These are phyloP conservation scores for Saccopteryx leptura DNA, from an alignment of 2,113 vertebrate species.

Conservation along the genomic window DNA sequence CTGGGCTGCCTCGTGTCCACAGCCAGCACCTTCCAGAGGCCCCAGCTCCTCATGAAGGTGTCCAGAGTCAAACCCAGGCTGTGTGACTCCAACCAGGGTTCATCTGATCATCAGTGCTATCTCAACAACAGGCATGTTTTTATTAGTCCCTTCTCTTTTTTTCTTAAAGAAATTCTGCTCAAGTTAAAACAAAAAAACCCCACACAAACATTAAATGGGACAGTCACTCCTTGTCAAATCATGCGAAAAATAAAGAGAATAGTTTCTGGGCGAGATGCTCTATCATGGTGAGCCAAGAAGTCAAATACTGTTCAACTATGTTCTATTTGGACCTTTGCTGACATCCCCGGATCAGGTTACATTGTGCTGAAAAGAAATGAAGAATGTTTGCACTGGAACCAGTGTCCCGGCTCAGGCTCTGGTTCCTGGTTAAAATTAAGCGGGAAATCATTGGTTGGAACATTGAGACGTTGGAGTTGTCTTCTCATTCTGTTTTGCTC, in stretches of 20 bases:
- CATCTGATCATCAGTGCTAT: not conserved
- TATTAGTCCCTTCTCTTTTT: not conserved
- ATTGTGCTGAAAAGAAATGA: conserved; percentile 51
- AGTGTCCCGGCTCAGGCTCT: conserved; percentile 26
- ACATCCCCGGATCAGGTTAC: conserved; percentile 54
- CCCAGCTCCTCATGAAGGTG: not conserved
- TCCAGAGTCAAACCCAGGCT: not conserved
- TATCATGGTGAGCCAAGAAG: conserved; percentile 48
- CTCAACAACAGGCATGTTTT: not conserved
- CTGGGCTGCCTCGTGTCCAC: not conserved
- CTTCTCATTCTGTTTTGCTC: not conserved
- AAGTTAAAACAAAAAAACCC: conserved; percentile 13
- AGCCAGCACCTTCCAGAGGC: not conserved
- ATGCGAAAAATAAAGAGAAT: conserved; percentile 44
- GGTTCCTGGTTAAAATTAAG: conserved; percentile 42
- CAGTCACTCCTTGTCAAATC: conserved; percentile 62
- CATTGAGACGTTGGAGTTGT: not conserved
- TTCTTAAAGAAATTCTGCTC: conserved; percentile 33
- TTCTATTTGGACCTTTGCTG: conserved; percentile 54
- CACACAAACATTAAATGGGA: conserved; percentile 56
- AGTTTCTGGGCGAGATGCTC: conserved; percentile 48
- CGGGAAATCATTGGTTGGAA: not conserved
- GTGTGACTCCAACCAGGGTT: not conserved
- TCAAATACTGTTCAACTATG: conserved; percentile 51
- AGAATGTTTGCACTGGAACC: conserved; percentile 60